Evolutionary conservation across 1,140 invertebrate genomes (phyloP).

Genomic region (Pteromalus puparum): DNA sequence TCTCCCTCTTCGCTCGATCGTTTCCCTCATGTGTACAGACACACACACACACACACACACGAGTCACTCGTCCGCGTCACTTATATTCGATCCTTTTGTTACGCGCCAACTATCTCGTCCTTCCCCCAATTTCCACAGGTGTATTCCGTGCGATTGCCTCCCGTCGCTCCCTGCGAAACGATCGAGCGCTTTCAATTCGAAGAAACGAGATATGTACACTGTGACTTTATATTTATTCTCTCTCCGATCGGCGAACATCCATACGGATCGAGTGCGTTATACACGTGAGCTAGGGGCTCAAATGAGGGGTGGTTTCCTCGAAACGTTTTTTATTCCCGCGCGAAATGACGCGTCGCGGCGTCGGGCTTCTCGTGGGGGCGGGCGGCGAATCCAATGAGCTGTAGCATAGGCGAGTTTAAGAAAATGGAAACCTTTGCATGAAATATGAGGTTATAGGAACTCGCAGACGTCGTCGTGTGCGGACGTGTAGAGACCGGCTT

Average conservation of each 20-base stretch:
- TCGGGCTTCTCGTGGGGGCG: not conserved
- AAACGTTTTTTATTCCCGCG: not conserved
- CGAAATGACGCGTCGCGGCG: not conserved
- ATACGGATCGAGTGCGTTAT: not conserved
- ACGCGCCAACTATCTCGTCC: slow-evolving; percentile 2
- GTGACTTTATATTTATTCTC: no score
- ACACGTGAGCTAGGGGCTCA: not conserved
- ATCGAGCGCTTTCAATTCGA: not conserved
- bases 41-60: not conserved
- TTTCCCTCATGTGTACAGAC: not conserved
- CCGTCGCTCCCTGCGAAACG: no score
- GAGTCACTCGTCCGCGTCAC: not conserved
- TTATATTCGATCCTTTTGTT: not conserved
- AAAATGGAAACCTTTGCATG: not conserved
- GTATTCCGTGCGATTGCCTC: not conserved
- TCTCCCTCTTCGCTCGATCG: not conserved
- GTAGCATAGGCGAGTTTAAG: not conserved
- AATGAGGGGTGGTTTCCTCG: not conserved
- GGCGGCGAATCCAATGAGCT: not conserved
- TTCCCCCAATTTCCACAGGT: not conserved
- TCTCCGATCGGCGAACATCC: no score
- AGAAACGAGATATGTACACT: not conserved
- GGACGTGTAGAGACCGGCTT: no score
- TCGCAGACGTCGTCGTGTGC: not conserved
- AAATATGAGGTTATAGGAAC: not conserved